Base-by-base conservation (phyloP, 2,113 vertebrate species). In the Gambusia holbrooki region DNA sequence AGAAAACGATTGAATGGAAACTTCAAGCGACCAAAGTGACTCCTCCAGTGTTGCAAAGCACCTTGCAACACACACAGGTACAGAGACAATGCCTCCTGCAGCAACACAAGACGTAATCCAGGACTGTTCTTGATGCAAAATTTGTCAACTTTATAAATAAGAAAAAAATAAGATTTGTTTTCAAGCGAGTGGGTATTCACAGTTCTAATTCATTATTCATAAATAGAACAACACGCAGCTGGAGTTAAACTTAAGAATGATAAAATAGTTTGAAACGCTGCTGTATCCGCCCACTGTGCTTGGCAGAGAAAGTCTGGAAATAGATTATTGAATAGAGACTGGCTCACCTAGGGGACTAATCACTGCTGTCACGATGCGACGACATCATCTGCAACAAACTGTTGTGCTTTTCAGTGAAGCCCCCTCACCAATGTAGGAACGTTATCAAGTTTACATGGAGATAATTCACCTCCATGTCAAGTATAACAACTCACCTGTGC, bases 221-320 rank as follows among this genome's bases (percentile, higher is more conserved):
- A 12, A 58, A 5, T n/a, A 29, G 51, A 71, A 37, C 62, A 71
- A 66, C n/a, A 32, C 28, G 45, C 62, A 77, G 62, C 58, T 70
- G 62, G 45, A 37, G 54, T 27, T n/a, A 66, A 71, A 45, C 69
- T 72, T 37, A 48, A 4, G 27, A 30, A 51, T 22, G 51, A 78
- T 66, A 54, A 78, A 72, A 29, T 3, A 45, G 28, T 32, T 71
- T 37, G 35, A 79, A 79, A 61, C 28, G 71, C 35, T 29, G 48
- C 42, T 37, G 28, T 28, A 33, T 66, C 51, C 2, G 1, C 69
- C 76, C 65, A 73, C 69, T 29, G 64, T 29, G 51, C 40, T 62
- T 58, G 29, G 54, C 15, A 61, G 10, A 51, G 37, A 19, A 48
- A 62, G 29, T 25, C 54, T 61, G 72, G 35, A 72, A 66, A 62